These are phyloP conservation scores for Hydrolagus affinis DNA, from an alignment of 2,113 vertebrate species.

Conservation along the genomic window DNA sequence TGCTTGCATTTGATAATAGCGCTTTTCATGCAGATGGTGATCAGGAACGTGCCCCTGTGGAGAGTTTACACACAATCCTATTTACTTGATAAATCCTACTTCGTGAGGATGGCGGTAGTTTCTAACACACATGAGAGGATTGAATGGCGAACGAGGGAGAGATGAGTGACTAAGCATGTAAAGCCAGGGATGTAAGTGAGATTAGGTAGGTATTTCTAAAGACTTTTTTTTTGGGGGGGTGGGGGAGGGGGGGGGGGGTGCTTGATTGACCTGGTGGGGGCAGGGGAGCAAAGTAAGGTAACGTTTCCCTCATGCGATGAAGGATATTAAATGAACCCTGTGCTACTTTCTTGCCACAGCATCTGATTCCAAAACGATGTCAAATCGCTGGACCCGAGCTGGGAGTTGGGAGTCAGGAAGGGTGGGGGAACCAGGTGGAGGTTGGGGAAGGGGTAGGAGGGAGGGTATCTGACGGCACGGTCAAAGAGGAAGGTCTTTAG, in stretches of 20 bases:
- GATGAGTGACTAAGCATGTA: neutral
- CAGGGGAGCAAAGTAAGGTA: no score
- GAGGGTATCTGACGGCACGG: no score
- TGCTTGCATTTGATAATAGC: no score
- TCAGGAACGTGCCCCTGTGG: no score
- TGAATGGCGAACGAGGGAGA: neutral
- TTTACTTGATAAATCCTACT: neutral
- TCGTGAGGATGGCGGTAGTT: neutral
- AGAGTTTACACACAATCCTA: no score
- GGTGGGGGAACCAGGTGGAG: no score
- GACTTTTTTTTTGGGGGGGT: conserved; percentile 10
- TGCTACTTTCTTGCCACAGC: neutral
- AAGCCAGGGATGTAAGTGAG: neutral
- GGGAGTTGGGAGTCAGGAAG: no score
- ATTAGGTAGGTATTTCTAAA: neutral
- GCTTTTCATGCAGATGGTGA: no score
- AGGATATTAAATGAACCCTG: neutral
- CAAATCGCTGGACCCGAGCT: neutral
- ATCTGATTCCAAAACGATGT: neutral
- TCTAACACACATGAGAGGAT: neutral
- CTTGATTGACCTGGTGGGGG: no score
- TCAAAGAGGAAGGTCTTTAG: no score
- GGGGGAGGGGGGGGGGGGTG: no score
- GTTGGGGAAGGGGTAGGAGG: no score
- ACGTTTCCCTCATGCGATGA: neutral